Conservation (phyloP, 2,888 invertebrate species). For the Didymodactylos carnosus region DNA sequence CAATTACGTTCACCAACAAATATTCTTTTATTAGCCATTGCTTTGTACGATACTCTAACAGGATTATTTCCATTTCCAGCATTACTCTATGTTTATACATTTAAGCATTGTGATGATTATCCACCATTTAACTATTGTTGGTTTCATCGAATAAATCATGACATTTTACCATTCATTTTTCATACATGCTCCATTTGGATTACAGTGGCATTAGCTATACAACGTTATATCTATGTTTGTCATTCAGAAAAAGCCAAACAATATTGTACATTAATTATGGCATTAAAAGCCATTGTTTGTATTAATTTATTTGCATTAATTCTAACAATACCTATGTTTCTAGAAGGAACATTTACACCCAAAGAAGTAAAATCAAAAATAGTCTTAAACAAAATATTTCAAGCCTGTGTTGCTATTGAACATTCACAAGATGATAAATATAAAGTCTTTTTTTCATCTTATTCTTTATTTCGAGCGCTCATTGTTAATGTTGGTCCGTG, state of each 20-base stretch:
- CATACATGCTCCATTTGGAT: conserved; percentile 85
- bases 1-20: conserved; percentile 82
- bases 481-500: conserved; percentile 81
- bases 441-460: conserved; percentile 56
- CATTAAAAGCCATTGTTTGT: neutral
- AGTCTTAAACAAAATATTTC: conserved; percentile 19
- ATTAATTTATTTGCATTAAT: conserved; percentile 23
- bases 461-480: conserved; percentile 57
- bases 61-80: conserved; percentile 48
- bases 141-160: conserved; percentile 40
- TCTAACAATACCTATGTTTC: neutral
- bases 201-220: conserved; percentile 67
- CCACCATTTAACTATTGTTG: conserved; percentile 54
- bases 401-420: conserved; percentile 18
- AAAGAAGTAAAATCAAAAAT: conserved; percentile 13
- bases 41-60: conserved; percentile 77
- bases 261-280: conserved; percentile 48
- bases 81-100: conserved; percentile 71
- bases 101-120: conserved; percentile 64
- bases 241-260: conserved; percentile 68
- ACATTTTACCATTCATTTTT: conserved; percentile 46
- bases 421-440: conserved; percentile 4
- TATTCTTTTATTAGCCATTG: conserved; percentile 81
- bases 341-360: neutral
- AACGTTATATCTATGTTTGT: conserved; percentile 81